A percentile compares a stretch with the other conserved stretches of the same genome.
phyloP scores from a whole-genome alignment of 1,140 invertebrate genomes.

The Pissodes strobi region DNA sequence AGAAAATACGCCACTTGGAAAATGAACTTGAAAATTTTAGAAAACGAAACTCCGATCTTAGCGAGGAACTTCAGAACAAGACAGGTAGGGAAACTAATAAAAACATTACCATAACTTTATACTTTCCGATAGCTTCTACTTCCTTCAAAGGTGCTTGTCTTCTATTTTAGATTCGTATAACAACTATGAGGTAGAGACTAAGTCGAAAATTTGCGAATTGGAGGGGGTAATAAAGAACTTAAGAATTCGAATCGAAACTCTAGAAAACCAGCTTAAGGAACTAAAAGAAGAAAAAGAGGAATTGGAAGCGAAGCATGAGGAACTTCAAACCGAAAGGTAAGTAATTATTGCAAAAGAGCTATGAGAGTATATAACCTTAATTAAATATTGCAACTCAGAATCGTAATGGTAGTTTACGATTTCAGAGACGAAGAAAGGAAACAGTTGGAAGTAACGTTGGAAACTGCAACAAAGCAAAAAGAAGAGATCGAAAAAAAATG shows the following conservation, averaged over 20 bases:
- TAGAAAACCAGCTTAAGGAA: slow-evolving; percentile 58
- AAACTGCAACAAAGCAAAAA: slow-evolving; percentile 63
- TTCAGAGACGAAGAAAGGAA: slow-evolving; percentile 56
- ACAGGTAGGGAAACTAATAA: slow-evolving; percentile 55
- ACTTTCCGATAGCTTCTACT: background rate
- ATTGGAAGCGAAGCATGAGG: slow-evolving; percentile 52
- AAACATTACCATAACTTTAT: background rate
- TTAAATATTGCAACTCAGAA: background rate
- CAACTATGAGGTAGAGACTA: slow-evolving; percentile 47
- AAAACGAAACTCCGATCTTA: slow-evolving; percentile 58
- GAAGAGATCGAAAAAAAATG: slow-evolving; percentile 63
- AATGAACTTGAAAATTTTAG: slow-evolving; percentile 59
- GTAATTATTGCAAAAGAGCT: no score
- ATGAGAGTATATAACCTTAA: background rate
- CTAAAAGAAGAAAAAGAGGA: slow-evolving; percentile 57
- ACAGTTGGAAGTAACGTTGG: slow-evolving; percentile 62
- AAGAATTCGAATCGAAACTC: slow-evolving; percentile 58
- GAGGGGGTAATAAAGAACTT: slow-evolving; percentile 59
- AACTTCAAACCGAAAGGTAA: slow-evolving; percentile 53
- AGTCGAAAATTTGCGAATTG: slow-evolving; percentile 55
- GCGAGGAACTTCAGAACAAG: slow-evolving; percentile 59
- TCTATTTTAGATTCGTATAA: slow-evolving; percentile 35
- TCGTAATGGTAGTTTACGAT: slow-evolving; percentile 1
- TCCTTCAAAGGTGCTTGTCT: background rate
- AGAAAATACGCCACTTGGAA: slow-evolving; percentile 60